These are phyloP conservation scores for Elaphurus davidianus DNA, from an alignment of 2,113 vertebrate species.

Conservation along the genomic window DNA sequence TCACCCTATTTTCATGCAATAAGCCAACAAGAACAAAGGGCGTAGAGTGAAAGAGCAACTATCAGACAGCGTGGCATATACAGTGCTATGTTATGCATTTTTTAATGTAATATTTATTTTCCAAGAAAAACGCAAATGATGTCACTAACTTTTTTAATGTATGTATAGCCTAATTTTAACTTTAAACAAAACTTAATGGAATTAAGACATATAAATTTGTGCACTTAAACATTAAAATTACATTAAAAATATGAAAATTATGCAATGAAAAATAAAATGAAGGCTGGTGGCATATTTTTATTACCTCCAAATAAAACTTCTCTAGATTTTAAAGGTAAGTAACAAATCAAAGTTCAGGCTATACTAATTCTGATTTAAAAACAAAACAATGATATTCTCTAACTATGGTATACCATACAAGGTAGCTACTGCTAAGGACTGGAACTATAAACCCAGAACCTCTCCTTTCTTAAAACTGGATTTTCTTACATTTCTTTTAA, in stretches of 20 bases:
- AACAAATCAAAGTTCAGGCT: slow-evolving; percentile 64
- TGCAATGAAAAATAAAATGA: slow-evolving; percentile 40
- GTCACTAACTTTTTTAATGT: slow-evolving; percentile 1
- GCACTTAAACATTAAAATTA: slow-evolving; percentile 1
- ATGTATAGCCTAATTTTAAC: not conserved
- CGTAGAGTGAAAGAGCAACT: slow-evolving; percentile 44
- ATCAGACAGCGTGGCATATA: not conserved
- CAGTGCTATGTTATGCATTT: not conserved
- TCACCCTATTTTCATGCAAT: slow-evolving; percentile 62
- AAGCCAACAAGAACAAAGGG: slow-evolving; percentile 29
- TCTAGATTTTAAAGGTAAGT: not conserved
- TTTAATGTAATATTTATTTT: not conserved
- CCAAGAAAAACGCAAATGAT: not conserved
- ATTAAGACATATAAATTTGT: not conserved
- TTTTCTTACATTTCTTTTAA: slow-evolving; percentile 6
- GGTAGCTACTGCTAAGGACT: not conserved
- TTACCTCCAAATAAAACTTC: not conserved
- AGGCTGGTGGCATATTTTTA: not conserved
- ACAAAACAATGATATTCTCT: slow-evolving; percentile 7
- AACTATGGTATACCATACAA: not conserved
- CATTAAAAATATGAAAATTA: slow-evolving; percentile 25
- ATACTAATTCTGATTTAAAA: slow-evolving; percentile 28
- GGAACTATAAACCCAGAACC: not conserved
- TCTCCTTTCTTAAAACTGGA: not conserved
- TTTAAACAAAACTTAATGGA: not conserved